Evolutionary conservation across 2,113 vertebrate genomes (phyloP), one percentile per base, ranked within the genome.

Genomic region (Chaetodon auriga): DNA sequence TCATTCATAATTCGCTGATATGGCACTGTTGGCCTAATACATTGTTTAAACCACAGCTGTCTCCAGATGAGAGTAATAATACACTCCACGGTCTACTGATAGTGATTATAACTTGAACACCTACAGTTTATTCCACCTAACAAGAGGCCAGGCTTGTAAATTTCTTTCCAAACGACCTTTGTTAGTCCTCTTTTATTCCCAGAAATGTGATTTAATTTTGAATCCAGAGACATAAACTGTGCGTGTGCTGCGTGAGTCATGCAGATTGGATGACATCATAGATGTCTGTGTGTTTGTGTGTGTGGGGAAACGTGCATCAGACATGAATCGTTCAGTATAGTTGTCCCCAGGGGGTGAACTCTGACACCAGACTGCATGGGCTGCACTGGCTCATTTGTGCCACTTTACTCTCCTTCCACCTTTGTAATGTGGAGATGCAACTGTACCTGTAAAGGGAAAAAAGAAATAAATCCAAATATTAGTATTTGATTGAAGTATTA

Each of bases 251-350:
- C 58, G 77, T 90, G 89, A 87, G 77, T 92, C 90, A 91, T 68
- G 36, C 62, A 72, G 74, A 85, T 87, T 30, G n/a, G 25, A 18
- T 92, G 85, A 83, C 85, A 85, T 88, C 76, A 83, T 79, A 60
- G 48, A 73, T 64, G 75, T 57, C 63, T 65, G 43, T 69, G n/a
- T 46, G 15, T 63, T 35, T 72, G 14, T 48, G 84, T 73, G 62
- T 65, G 16, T 14, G 46, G n/a, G 64, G 68, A 23, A 16, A 21
- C 19, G 35, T 61, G 62, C 66, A 77, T 58, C 25, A 81, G 75
- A 70, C 53, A 75, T 80, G 66, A 83, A 78, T 81, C 49, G 55
- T 25, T 57, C 43, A 35, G 35, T 76, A 21, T 30, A 58, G 4
- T 68, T 46, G 5, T 85, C 78, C 36, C 13, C 18, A 14, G 73